These are phyloP conservation scores for Ovis aries DNA, from an alignment of 2,113 vertebrate genomes.

Conservation along the genomic window DNA sequence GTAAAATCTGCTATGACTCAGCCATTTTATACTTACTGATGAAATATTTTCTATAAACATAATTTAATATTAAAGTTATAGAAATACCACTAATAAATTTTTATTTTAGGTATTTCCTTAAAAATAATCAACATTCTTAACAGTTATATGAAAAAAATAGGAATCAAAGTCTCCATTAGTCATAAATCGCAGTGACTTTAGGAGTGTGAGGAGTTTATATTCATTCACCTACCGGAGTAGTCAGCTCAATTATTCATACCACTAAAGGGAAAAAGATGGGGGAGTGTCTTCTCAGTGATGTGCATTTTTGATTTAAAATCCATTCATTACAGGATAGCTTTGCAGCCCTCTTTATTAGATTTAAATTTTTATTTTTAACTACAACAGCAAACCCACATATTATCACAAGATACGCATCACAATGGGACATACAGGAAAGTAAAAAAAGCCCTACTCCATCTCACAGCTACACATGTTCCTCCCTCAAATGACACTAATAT, in stretches of 20 bases:
- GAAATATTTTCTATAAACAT: background rate
- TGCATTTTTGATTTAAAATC: background rate
- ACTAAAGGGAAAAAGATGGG: background rate
- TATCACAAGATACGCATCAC: background rate
- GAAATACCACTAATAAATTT: background rate
- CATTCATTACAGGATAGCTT: background rate
- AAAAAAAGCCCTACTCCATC: background rate
- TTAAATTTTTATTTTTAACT: constrained; percentile 9
- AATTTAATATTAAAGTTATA: background rate
- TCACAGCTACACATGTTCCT: background rate
- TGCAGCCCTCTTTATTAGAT: background rate
- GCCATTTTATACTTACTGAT: background rate
- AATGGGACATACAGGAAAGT: background rate
- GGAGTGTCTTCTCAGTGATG: background rate
- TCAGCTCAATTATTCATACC: background rate
- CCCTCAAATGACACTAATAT: background rate
- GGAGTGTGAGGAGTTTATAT: background rate
- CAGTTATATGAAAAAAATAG: background rate
- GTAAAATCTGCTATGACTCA: background rate
- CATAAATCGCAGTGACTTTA: background rate
- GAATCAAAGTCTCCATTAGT: background rate
- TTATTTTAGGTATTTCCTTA: background rate
- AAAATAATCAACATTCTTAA: background rate
- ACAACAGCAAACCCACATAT: background rate
- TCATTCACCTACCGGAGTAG: background rate